Evolutionary conservation across 2,113 vertebrate species (phyloP), one percentile per base, ranked within the genome.

Genomic region (Tenrec ecaudatus): DNA sequence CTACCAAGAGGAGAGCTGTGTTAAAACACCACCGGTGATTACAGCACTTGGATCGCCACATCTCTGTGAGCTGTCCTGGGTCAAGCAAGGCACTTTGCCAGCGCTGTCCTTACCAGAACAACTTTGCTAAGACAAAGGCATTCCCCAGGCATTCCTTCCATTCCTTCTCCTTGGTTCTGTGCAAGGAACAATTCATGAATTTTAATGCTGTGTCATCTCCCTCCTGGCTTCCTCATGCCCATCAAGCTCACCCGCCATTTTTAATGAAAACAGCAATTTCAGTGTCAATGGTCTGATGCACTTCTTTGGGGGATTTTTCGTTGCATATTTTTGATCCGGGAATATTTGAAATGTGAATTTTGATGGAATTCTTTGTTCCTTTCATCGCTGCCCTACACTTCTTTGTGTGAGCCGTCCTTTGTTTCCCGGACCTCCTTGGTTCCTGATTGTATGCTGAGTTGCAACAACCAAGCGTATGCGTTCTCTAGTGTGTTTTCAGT

Each of bases 311-410:
- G 31, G 43, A 82, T 78, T 33, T 38, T 83, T 90, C 29, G 27
- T 31, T 82, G 82, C 71, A 90, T 38, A 64, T 53, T 92, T 90
- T 82, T 80, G 38, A 87, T 47, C 47, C 88, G 71, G 86, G 91
- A 78, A 88, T 22, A 27, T 36, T 90, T 79, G 79, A 66, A 43
- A 94, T 90, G 94, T 92, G 40, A 87, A 94, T 96, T 95, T 90
- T 80, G 84, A 86, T 66, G 62, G 80, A 92, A 80, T 10, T 76
- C 79, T 80, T 83, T 69, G 43, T 89, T 88, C 86, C 95, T 96
- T 69, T 86, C 83, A 73, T 86, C 36, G 36, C 79, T 78, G 88
- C n/a, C 23, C 82, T 73, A 20, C 27, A 29, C 80, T 91, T 86
- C 82, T 82, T 75, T 84, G 79, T 92, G 71, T 93, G 88, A 94